Base-by-base conservation (phyloP, 2,113 vertebrate genomes). In the Eulemur macaco region DNA sequence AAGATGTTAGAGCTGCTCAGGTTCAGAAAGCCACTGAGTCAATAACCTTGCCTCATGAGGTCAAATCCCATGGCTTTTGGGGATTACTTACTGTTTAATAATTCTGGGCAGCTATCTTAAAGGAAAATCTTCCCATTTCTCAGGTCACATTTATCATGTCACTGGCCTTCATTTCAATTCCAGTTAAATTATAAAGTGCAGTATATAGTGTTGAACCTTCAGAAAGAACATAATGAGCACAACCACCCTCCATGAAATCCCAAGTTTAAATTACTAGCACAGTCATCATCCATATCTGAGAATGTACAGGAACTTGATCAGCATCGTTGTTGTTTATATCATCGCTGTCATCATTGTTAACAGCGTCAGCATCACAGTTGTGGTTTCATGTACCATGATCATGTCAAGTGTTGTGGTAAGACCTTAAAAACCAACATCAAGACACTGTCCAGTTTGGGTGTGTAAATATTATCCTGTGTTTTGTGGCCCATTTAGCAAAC, bases 401-500 rank as follows among this genome's bases (percentile, higher is more conserved):
- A 85, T 50, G 94, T 83, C 80, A 91, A 60, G 69, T 87, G 47
- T 83, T 77, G 89, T 76, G 42, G 17, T 64, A 94, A 87, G 88
- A 69, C 85, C 91, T 93, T 86, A 56, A 94, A 88, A 97, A 95
- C 89, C 90, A 91, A 66, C 97, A 99, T 99, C 99, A 99, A 95
- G 99, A 99, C 94, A 99, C 98, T 82, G 99, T 99, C 99, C 99
- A 99, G 14, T 99, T 98, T 0, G 99, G 99, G 97, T 99, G 99
- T 97, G 99, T 99, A 98, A 99, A 99, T 98, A 99, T 99, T 98
- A 99, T 99, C 86, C 98, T 97, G 97, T 99, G 99, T 25, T 98
- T 98, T 98, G 99, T 99, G 98, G 99, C 99, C 99, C 99, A 99
- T 88, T 99, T 99, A 95, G 99, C 99, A 96, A 99, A 99, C 47